Percentiles rank a stretch among this genome's conserved stretches.
These are phyloP conservation scores for Vulpes vulpes DNA, from an alignment of 2,113 vertebrate species.

Conservation along the genomic window DNA sequence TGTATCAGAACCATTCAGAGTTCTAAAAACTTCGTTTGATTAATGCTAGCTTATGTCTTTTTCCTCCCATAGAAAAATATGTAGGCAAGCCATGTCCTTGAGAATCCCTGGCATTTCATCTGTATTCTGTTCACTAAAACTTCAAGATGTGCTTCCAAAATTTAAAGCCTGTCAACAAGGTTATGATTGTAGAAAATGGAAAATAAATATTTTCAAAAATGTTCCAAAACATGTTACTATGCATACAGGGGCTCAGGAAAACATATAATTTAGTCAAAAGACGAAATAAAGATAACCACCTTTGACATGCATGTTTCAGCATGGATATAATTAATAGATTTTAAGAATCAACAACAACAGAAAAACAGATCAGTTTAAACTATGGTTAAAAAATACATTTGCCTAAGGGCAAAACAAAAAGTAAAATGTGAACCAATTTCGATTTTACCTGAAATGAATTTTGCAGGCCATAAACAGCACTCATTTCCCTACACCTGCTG, in stretches of 20 bases:
- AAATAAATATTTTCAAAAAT: not conserved
- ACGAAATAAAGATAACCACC: too few species aligned
- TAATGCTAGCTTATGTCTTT: not conserved
- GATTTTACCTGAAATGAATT: not conserved
- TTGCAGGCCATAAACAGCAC: not conserved
- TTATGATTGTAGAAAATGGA: not conserved
- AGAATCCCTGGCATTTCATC: not conserved
- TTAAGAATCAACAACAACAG: not conserved
- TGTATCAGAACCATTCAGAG: not conserved
- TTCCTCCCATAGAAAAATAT: not conserved
- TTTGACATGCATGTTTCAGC: not conserved
- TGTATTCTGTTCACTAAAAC: not conserved
- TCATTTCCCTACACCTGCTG: too few species aligned
- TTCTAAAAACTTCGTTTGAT: not conserved
- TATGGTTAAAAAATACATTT: not conserved
- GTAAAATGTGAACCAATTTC: not conserved
- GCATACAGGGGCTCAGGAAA: not conserved
- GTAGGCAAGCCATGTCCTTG: not conserved
- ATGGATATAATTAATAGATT: not conserved
- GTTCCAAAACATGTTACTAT: not conserved
- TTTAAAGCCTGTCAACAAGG: not conserved
- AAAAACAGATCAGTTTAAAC: not conserved
- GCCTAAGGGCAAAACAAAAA: not conserved
- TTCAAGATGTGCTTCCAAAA: not conserved
- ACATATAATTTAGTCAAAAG: not conserved